Conservation (phyloP, 2,113 vertebrate species). For the Rostratula benghalensis region DNA sequence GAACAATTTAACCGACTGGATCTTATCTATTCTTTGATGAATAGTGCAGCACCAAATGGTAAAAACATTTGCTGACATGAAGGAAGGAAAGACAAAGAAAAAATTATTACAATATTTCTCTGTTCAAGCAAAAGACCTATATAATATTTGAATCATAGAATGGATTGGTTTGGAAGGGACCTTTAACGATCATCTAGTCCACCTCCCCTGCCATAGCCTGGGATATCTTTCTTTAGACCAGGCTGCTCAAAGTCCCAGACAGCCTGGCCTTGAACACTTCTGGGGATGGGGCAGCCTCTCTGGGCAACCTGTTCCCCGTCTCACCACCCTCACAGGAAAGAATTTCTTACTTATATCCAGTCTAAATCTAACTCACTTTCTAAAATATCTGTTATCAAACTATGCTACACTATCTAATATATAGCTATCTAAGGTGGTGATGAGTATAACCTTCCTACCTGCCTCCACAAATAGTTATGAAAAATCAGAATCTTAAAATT, state of each 20-base stretch:
- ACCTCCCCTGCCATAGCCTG: no score
- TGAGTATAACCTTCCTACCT: neutral
- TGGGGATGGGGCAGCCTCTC: no score
- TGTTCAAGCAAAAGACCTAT: neutral
- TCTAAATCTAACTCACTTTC: neutral
- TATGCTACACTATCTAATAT: neutral
- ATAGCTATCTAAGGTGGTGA: neutral
- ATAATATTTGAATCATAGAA: neutral
- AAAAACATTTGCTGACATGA: neutral
- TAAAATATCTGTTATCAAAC: neutral
- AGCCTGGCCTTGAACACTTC: neutral
- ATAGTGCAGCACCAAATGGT: neutral
- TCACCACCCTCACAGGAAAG: neutral
- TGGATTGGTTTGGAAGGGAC: neutral
- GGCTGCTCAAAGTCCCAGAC: neutral
- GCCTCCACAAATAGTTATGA: fast-evolving
- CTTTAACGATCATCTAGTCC: no score
- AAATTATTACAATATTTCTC: neutral
- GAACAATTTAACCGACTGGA: neutral
- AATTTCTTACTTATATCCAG: neutral
- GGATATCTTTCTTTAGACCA: no score
- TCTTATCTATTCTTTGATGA: neutral
- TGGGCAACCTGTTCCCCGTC: neutral
- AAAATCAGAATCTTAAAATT: neutral
- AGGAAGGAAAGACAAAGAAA: neutral